Conservation (phyloP, 2,797 vertebrate species). For the Melanogrammus aeglefinus region DNA sequence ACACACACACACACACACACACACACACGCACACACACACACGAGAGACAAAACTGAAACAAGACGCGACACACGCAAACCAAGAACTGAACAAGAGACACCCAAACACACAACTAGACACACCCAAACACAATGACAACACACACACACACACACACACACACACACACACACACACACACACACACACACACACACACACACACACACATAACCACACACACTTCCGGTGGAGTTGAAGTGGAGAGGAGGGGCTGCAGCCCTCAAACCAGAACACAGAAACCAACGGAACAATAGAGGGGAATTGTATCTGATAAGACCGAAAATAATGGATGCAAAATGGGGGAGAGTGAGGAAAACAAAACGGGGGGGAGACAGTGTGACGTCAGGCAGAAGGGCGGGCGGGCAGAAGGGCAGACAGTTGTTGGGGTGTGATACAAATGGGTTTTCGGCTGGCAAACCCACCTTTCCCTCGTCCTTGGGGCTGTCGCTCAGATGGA, state of each 20-base stretch:
- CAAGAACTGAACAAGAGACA: no score
- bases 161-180: no score
- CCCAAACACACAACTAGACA: not conserved
- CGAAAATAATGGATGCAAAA: not conserved
- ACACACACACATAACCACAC: no score
- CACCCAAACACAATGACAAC: no score
- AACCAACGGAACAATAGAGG: not conserved
- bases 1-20: no score
- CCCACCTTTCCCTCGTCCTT: constrained; percentile 98
- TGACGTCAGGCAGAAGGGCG: not conserved
- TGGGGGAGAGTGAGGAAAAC: not conserved
- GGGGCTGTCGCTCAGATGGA: constrained; percentile 97
- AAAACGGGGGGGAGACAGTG: not conserved
- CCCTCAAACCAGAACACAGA: not conserved
- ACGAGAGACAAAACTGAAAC: no score
- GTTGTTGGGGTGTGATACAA: not conserved
- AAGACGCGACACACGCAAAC: no score
- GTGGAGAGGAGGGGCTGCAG: not conserved
- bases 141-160: no score
- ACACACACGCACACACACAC: no score
- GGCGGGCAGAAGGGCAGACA: not conserved
- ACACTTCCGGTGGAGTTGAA: no score
- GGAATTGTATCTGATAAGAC: not conserved
- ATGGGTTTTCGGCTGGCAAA: constrained; percentile 18
- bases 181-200: not conserved